These are phyloP conservation scores for Spicauda simplicius DNA, from an alignment of 2,888 invertebrate genomes.

Conservation along the genomic window DNA sequence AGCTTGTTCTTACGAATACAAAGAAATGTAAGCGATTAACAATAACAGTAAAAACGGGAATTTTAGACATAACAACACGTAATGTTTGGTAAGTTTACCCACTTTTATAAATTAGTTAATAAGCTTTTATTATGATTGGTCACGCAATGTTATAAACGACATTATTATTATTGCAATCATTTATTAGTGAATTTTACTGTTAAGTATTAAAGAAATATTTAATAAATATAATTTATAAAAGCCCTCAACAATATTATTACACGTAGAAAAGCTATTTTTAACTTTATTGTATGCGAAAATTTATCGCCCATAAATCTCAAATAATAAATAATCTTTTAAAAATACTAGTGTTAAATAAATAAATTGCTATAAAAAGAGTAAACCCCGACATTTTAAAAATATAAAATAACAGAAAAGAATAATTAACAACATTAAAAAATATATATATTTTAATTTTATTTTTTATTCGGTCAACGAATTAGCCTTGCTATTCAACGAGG, in stretches of 20 bases:
- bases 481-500: too few relatives aligned
- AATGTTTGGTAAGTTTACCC: conserved; percentile 22
- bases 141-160: conserved; percentile 8
- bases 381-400: too few relatives aligned
- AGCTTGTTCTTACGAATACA: neutral
- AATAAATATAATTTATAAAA: neutral
- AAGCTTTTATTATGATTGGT: conserved; percentile 13
- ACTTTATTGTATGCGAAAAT: neutral
- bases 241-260: too few relatives aligned
- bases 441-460: too few relatives aligned
- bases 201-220: neutral
- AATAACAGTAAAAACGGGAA: neutral
- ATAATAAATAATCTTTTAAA: too few relatives aligned
- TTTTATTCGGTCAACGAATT: too few relatives aligned
- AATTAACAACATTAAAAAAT: too few relatives aligned
- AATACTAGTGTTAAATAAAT: too few relatives aligned
- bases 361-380: too few relatives aligned
- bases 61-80: neutral
- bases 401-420: too few relatives aligned
- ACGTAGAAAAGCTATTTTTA: too few relatives aligned
- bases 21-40: neutral
- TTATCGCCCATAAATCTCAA: neutral
- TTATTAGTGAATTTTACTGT: neutral
- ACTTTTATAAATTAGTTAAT: conserved; percentile 16
- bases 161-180: neutral